Evolutionary conservation across 2,888 invertebrate species (phyloP).

Genomic region (Cordilura impudica): DNA sequence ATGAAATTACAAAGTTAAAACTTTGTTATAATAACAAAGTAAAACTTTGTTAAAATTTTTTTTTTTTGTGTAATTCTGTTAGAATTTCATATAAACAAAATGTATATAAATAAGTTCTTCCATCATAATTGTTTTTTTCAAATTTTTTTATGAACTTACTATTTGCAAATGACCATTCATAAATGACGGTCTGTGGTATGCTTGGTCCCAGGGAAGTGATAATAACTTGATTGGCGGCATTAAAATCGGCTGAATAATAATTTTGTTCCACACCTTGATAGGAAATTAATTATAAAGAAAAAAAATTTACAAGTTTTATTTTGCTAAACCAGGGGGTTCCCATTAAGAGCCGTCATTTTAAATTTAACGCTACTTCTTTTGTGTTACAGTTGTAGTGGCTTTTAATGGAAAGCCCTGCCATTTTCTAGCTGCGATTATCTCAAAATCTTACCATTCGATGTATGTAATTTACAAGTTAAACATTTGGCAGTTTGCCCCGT

Average conservation of each 20-base stretch:
- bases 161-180: constrained; percentile 74
- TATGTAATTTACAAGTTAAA: constrained; percentile 83
- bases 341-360: too few species aligned
- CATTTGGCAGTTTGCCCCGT: constrained; percentile 81
- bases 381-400: too few species aligned
- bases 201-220: constrained; percentile 91
- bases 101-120: too few species aligned
- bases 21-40: background rate
- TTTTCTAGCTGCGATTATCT: background rate
- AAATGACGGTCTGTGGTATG: constrained; percentile 86
- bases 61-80: too few species aligned
- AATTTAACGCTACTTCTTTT: too few species aligned
- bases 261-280: constrained; percentile 70
- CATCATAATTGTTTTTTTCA: too few species aligned
- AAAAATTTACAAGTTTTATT: background rate
- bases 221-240: constrained; percentile 84
- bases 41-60: too few species aligned
- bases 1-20: background rate
- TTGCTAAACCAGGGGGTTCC: background rate
- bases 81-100: too few species aligned
- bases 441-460: constrained; percentile 67
- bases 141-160: constrained; percentile 65
- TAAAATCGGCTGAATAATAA: constrained; percentile 82
- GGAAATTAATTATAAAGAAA: background rate
- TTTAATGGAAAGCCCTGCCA: too few species aligned